A percentile compares a stretch with the other conserved stretches of the same genome.
Evolutionary conservation across 2,888 invertebrate genomes (phyloP).

Genomic region (Dasysyrphus albostriatus): DNA sequence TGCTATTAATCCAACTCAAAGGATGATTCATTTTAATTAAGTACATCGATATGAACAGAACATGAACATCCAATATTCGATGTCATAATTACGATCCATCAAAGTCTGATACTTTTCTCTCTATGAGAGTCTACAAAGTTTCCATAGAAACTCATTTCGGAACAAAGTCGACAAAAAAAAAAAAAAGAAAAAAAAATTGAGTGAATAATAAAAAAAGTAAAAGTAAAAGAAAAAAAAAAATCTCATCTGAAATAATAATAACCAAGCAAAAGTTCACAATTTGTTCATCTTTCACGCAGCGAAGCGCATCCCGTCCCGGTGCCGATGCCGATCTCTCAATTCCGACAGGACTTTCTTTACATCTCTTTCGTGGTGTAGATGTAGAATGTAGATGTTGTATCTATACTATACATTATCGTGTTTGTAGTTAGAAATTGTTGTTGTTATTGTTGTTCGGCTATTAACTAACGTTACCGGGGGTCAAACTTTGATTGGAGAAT

Average conservation of each 20-base stretch:
- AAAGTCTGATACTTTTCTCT: constrained; percentile 54
- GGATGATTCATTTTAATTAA: constrained; percentile 72
- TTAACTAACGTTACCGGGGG: constrained; percentile 50
- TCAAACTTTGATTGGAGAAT: constrained; percentile 59
- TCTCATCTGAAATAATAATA: constrained; percentile 64
- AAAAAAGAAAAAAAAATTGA: constrained; percentile 21
- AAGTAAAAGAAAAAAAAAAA: constrained; percentile 17
- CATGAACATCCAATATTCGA: constrained; percentile 68
- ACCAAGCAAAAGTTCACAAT: constrained; percentile 61
- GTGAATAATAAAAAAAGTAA: constrained; percentile 4
- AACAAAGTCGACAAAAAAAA: constrained; percentile 31
- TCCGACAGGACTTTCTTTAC: constrained; percentile 13
- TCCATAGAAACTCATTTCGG: constrained; percentile 51
- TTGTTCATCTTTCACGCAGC: constrained; percentile 63
- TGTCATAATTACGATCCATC: constrained; percentile 73
- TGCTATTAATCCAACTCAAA: constrained; percentile 69
- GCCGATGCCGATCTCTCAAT: neutral
- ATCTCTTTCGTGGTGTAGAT: neutral
- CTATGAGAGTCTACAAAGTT: constrained; percentile 57
- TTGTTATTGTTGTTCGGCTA: constrained; percentile 39
- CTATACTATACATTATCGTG: constrained; percentile 29
- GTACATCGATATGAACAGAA: constrained; percentile 63
- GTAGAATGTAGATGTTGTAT: neutral
- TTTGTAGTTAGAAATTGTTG: constrained; percentile 34
- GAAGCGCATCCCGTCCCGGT: constrained; percentile 18